Base-by-base conservation (phyloP, 2,888 invertebrate genomes). In the Suillia variegata region DNA sequence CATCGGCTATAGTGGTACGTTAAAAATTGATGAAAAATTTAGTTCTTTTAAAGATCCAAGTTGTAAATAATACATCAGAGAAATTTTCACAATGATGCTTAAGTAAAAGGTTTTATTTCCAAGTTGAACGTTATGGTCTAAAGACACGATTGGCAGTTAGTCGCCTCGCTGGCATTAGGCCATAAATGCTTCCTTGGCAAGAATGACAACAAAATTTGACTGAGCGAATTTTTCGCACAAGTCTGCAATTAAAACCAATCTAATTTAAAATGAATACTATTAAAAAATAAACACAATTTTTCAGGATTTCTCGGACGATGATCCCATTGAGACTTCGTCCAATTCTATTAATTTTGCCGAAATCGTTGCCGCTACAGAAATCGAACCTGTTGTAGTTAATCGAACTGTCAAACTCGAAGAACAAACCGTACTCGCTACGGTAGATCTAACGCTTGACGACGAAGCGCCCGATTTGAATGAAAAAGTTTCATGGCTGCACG, bases 51-150 rank as follows among this genome's bases (percentile, higher is more conserved):
- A n/a, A n/a, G n/a, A n/a, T n/a, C n/a, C n/a, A n/a, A n/a, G n/a
- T n/a, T n/a, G n/a, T n/a, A n/a, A n/a, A n/a, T n/a, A n/a, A n/a
- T n/a, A n/a, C n/a, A n/a, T n/a, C n/a, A n/a, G 17, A 38, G n/a
- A 38, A 38, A 13, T 38, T 38, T 38, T 38, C 4, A 38, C 38
- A 10, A 69, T 75, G 75, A 75, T 75, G 75, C 63, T 50, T 68
- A 59, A 72, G 75, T 75, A 75, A 75, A 75, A 75, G 75, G 75
- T 75, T 72, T 73, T 77, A 75, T 68, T 66, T 63, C 67, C 62
- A 50, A 52, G 61, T n/a, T 55, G 47, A 47, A 33, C 62, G 50
- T 31, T 22, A 3, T 17, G 56, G 47, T 34, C 10, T n/a, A 20
- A 57, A 54, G 34, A 54, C 48, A 20, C 13, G 17, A 8, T 38